Evolutionary conservation across 2,113 vertebrate genomes (phyloP).

Genomic region (Colistium nudipinnis): DNA sequence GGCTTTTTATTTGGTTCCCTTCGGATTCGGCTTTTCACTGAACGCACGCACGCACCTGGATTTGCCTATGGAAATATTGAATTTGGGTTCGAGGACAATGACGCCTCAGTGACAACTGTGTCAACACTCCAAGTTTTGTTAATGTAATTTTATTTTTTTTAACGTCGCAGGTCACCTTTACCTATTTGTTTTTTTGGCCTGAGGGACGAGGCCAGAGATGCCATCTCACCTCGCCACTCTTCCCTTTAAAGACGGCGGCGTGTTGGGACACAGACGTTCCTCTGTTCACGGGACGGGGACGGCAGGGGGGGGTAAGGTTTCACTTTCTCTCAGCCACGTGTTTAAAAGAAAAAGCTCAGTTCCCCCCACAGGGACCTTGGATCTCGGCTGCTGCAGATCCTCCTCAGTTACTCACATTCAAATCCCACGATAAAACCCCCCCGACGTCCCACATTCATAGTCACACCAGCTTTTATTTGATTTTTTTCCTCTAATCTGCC

Average conservation of each 20-base stretch:
- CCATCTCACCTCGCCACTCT: conserved; percentile 67
- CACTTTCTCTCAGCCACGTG: conserved; percentile 61
- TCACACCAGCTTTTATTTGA: conserved; percentile 44
- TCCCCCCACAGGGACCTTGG: conserved; percentile 38
- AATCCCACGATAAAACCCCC: conserved; percentile 45
- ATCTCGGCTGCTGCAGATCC: too few relatives aligned
- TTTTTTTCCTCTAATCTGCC: conserved; percentile 49
- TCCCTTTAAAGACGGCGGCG: conserved; percentile 47
- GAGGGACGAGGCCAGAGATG: conserved; percentile 56
- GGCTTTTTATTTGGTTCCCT: too few relatives aligned
- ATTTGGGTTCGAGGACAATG: too few relatives aligned
- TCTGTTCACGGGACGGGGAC: conserved; percentile 33
- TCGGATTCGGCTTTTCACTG: too few relatives aligned
- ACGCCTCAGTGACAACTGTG: too few relatives aligned
- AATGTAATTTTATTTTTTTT: too few relatives aligned
- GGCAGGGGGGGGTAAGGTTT: conserved; percentile 63
- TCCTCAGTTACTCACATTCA: too few relatives aligned
- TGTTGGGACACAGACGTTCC: conserved; percentile 69
- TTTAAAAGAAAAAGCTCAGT: conserved; percentile 67
- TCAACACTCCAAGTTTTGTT: too few relatives aligned
- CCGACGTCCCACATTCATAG: conserved; percentile 57
- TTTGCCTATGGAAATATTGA: too few relatives aligned
- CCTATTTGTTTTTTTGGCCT: too few relatives aligned
- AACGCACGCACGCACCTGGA: too few relatives aligned
- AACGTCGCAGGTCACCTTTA: too few relatives aligned